Conservation (phyloP, 2,797 vertebrate genomes). For the Pterois miles region DNA sequence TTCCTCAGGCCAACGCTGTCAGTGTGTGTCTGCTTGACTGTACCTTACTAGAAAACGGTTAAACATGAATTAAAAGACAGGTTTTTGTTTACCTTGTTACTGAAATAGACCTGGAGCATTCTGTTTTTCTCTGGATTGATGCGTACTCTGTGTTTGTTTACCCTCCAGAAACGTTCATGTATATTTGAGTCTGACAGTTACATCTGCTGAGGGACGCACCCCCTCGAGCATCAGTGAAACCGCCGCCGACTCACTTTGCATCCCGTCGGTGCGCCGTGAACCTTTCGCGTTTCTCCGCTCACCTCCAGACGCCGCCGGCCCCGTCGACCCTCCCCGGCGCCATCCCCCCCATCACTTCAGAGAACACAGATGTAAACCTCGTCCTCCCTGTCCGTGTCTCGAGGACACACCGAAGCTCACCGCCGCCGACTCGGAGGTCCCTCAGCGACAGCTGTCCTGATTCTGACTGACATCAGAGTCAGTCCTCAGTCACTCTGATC, state of each 20-base stretch:
- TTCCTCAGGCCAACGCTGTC: slow-evolving; percentile 28
- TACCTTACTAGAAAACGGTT: slow-evolving; percentile 36
- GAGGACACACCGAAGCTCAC: slow-evolving; percentile 44
- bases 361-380: slow-evolving; percentile 66
- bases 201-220: slow-evolving; percentile 64
- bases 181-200: slow-evolving; percentile 40
- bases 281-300: neutral
- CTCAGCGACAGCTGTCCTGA: slow-evolving; percentile 69
- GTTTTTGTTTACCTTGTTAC: slow-evolving; percentile 43
- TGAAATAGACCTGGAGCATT: slow-evolving; percentile 9
- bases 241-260: neutral
- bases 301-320: slow-evolving; percentile 29
- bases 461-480: slow-evolving; percentile 75
- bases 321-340: neutral
- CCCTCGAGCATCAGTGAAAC: slow-evolving; percentile 24
- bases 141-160: slow-evolving; percentile 24
- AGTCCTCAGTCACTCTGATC: slow-evolving; percentile 78
- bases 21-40: neutral
- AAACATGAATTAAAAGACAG: slow-evolving; percentile 49
- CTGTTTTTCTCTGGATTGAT: slow-evolving; percentile 4
- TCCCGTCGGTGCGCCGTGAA: neutral
- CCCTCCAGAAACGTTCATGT: slow-evolving; percentile 32
- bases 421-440: slow-evolving; percentile 49
- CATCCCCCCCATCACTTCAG: slow-evolving; percentile 36
- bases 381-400: slow-evolving; percentile 14